phyloP scores from a whole-genome alignment of 37 sponge, comb jelly and placozoan species.

The Lycopodina hypogea region DNA sequence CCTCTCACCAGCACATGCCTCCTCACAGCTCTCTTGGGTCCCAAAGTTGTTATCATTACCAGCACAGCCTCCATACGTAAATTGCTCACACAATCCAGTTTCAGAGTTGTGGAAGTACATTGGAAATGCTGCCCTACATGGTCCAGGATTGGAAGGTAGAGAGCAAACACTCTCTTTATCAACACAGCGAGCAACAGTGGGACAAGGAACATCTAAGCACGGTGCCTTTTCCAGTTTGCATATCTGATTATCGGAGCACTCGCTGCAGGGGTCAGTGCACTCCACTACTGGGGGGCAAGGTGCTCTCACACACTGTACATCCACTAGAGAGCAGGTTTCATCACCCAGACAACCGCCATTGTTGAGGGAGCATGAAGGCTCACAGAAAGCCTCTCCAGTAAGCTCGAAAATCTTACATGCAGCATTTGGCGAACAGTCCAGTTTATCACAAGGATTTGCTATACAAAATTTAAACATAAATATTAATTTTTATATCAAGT shows the following conservation, averaged over 20 bases:
- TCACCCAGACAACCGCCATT: slow-evolving; percentile 30
- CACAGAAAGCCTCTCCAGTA: slow-evolving; percentile 39
- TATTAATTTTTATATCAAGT: no score
- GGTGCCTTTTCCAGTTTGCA: neutral
- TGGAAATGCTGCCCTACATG: slow-evolving; percentile 28
- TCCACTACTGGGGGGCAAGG: slow-evolving; percentile 8
- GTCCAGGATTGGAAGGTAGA: slow-evolving; percentile 25
- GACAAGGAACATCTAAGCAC: slow-evolving; percentile 2
- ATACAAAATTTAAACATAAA: neutral
- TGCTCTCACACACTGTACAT: slow-evolving; percentile 12
- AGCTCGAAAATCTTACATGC: slow-evolving; percentile 1
- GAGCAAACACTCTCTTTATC: slow-evolving; percentile 1
- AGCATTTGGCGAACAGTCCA: neutral
- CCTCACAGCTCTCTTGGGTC: neutral
- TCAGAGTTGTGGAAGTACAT: slow-evolving; percentile 34
- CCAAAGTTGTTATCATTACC: slow-evolving; percentile 31
- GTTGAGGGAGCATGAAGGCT: slow-evolving; percentile 17
- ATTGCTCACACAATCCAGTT: slow-evolving; percentile 21
- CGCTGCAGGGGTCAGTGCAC: neutral
- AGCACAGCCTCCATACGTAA: slow-evolving; percentile 38
- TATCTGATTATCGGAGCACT: neutral
- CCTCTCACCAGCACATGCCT: slow-evolving; percentile 12
- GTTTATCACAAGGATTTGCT: neutral
- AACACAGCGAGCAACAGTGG: neutral
- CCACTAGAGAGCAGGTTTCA: slow-evolving; percentile 8